Percentiles rank a stretch among this genome's conserved stretches.
phyloP scores from a whole-genome alignment of 1,140 invertebrate species.

The Drosophila yakuba region DNA sequence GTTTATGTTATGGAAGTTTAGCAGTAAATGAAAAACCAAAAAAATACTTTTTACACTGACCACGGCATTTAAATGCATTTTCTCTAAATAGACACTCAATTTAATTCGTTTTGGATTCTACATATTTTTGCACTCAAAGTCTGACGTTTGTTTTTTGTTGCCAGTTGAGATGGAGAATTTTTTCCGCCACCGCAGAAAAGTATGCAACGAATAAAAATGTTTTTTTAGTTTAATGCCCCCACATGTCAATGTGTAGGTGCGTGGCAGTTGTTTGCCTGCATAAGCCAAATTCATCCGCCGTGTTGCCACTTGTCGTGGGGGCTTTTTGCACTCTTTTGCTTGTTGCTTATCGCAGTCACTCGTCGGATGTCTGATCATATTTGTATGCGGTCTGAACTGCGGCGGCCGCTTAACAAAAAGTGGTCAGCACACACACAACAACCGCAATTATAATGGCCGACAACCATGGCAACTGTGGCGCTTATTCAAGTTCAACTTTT shows the following conservation, averaged over 20 bases:
- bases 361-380: constrained; percentile 78
- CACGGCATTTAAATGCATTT: constrained; percentile 6
- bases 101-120: constrained; percentile 9
- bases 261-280: constrained; percentile 19
- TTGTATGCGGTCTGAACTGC: constrained; percentile 72
- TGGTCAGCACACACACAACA: constrained; percentile 19
- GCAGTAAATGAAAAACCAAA: neutral
- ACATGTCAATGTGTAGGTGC: constrained; percentile 22
- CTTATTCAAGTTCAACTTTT: constrained; percentile 79
- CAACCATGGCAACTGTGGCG: constrained; percentile 53
- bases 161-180: constrained; percentile 21
- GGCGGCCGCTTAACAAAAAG: constrained; percentile 69
- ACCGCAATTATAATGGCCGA: constrained; percentile 73
- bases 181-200: constrained; percentile 54
- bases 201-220: constrained; percentile 42
- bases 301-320: constrained; percentile 46
- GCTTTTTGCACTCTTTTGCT: neutral
- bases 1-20: neutral
- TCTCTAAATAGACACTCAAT: constrained; percentile 6
- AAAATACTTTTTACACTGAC: neutral
- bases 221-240: constrained; percentile 43
- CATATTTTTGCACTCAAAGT: constrained; percentile 14
- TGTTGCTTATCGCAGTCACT: constrained; percentile 61
- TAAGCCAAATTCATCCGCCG: constrained; percentile 69
- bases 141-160: constrained; percentile 11